Conservation (phyloP, 2,113 vertebrate species). For the Rostratula benghalensis region DNA sequence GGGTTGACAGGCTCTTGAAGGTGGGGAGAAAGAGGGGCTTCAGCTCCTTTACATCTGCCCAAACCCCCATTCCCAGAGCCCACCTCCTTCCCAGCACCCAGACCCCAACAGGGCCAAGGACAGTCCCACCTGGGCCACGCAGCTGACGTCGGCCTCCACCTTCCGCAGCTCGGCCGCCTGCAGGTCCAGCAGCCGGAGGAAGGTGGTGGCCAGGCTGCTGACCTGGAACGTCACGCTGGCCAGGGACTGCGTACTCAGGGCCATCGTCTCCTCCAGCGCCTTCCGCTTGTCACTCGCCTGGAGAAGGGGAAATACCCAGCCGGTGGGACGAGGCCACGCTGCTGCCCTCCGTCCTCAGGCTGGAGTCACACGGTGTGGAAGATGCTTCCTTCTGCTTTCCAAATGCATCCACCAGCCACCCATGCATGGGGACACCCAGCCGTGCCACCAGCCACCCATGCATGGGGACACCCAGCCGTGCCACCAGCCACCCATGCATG, state of each 20-base stretch:
- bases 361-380: not conserved
- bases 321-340: not conserved
- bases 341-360: not conserved
- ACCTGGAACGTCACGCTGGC: slow-evolving; percentile 91
- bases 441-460: not conserved
- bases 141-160: slow-evolving; percentile 81
- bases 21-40: too few relatives aligned
- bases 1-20: not conserved
- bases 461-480: accelerated
- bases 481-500: not conserved
- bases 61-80: not conserved
- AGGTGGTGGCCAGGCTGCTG: slow-evolving; percentile 79
- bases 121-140: slow-evolving; percentile 78
- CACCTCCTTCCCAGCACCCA: not conserved
- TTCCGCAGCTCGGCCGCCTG: slow-evolving; percentile 77
- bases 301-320: not conserved
- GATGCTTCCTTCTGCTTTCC: slow-evolving; percentile 57
- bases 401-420: not conserved
- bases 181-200: slow-evolving; percentile 84
- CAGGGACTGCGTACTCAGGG: slow-evolving; percentile 85
- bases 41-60: accelerated
- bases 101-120: accelerated
- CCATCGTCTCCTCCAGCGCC: slow-evolving; percentile 87
- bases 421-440: not conserved
- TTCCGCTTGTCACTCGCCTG: slow-evolving; percentile 81